phyloP scores from a whole-genome alignment of 2,797 vertebrate species.

The Melanotaenia boesemani region DNA sequence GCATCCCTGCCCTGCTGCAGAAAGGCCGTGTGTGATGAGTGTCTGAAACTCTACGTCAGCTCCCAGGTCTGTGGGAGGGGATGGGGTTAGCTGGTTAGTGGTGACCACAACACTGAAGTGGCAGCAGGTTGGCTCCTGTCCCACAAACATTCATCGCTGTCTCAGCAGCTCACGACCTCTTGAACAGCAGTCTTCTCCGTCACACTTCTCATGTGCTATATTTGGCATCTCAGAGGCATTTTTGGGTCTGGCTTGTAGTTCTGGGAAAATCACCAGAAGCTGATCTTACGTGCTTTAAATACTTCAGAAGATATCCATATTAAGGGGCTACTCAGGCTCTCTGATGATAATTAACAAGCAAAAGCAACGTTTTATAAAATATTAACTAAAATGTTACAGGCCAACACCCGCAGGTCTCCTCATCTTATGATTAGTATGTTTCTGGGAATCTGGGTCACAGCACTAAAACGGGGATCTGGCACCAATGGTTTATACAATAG shows the following conservation, averaged over 20 bases:
- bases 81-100: neutral
- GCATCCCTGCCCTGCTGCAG: constrained; percentile 93
- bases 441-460: constrained; percentile 46
- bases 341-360: neutral
- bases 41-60: constrained; percentile 93
- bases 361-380: neutral
- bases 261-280: constrained; percentile 5
- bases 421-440: constrained; percentile 38
- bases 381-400: constrained; percentile 5
- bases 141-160: neutral
- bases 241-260: constrained; percentile 8
- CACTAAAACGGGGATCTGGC: constrained; percentile 18
- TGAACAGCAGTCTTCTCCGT: constrained; percentile 18
- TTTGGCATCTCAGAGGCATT: constrained; percentile 26
- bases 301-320: constrained; percentile 5
- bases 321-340: neutral
- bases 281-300: constrained; percentile 14
- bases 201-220: constrained; percentile 11
- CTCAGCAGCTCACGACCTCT: constrained; percentile 24
- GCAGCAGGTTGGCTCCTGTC: neutral
- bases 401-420: constrained; percentile 31
- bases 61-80: constrained; percentile 85
- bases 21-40: constrained; percentile 94
- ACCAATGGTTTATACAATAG: constrained; percentile 28
- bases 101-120: neutral